These are phyloP conservation scores for Spisula solida DNA, from an alignment of 2,888 invertebrate species.

Conservation along the genomic window DNA sequence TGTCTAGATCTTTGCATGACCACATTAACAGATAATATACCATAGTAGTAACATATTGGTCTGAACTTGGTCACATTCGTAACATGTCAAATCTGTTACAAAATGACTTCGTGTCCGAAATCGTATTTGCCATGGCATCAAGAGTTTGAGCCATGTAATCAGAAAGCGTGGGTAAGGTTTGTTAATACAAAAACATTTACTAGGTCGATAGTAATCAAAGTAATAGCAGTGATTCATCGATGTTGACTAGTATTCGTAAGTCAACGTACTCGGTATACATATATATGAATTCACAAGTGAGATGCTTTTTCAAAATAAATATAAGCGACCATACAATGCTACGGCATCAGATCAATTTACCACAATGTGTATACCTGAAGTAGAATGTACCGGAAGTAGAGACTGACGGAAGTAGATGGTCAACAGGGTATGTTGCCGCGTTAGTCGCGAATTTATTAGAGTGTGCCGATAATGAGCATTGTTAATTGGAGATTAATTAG, in stretches of 20 bases:
- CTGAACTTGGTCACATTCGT: too few species aligned
- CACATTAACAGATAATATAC: too few species aligned
- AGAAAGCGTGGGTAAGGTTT: too few species aligned
- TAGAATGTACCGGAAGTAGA: background rate
- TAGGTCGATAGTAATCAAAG: too few species aligned
- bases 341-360: background rate
- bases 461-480: background rate
- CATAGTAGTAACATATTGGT: too few species aligned
- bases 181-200: too few species aligned
- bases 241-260: background rate
- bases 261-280: background rate
- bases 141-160: too few species aligned
- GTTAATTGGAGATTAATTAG: conserved; percentile 43
- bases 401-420: background rate
- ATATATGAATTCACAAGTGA: background rate
- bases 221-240: background rate
- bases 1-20: too few species aligned
- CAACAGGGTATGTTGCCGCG: background rate
- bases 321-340: background rate
- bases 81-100: too few species aligned
- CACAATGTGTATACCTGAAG: background rate
- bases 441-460: background rate
- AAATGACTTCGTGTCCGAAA: too few species aligned
- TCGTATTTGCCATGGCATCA: too few species aligned
- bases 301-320: background rate